These are phyloP conservation scores for Clistopyga incitator DNA, from an alignment of 2,888 invertebrate species.

Conservation along the genomic window DNA sequence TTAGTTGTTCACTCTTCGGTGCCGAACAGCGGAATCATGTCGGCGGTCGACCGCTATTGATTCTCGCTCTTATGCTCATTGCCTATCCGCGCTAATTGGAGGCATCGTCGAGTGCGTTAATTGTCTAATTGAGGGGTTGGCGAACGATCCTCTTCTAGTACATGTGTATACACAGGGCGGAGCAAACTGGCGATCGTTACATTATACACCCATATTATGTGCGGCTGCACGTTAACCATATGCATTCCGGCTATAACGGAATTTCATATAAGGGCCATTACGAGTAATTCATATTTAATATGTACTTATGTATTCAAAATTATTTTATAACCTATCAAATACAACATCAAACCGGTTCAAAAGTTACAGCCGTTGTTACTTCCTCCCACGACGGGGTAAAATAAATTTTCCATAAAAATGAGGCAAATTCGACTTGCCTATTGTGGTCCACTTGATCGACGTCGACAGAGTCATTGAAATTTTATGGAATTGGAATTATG, in stretches of 20 bases:
- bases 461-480: too few relatives aligned
- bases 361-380: too few relatives aligned
- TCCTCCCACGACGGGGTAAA: too few relatives aligned
- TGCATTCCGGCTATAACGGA: neutral
- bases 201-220: constrained; percentile 8
- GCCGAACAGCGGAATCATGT: constrained; percentile 10
- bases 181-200: constrained; percentile 10
- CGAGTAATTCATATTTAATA: neutral
- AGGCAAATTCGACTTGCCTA: too few relatives aligned
- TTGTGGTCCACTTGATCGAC: too few relatives aligned
- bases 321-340: too few relatives aligned
- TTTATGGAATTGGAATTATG: too few relatives aligned
- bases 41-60: constrained; percentile 61
- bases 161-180: neutral
- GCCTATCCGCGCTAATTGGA: constrained; percentile 71
- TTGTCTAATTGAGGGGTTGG: constrained; percentile 71
- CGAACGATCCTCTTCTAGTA: constrained; percentile 40
- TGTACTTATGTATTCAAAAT: neutral
- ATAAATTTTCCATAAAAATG: too few relatives aligned
- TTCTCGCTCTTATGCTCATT: constrained; percentile 68
- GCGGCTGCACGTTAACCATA: neutral
- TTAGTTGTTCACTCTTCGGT: constrained; percentile 1
- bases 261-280: neutral
- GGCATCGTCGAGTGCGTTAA: constrained; percentile 73
- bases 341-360: too few relatives aligned